Evolutionary conservation across 2,888 invertebrate species (phyloP).

Genomic region (Agriopis marginaria): DNA sequence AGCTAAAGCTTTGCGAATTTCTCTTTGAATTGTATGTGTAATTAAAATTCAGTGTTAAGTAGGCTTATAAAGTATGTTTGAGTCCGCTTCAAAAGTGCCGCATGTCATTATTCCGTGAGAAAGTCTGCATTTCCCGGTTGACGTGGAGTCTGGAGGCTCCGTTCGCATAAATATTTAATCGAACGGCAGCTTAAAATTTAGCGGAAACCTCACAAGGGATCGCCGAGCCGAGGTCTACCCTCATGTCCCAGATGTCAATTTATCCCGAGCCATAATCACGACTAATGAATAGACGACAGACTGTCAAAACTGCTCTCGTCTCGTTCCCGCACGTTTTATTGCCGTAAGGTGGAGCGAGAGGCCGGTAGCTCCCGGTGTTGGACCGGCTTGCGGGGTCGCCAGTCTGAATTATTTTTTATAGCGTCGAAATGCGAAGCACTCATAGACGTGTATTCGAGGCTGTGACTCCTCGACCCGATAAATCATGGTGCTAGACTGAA

Average conservation of each 20-base stretch:
- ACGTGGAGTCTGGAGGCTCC: conserved; percentile 39
- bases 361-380: conserved; percentile 60
- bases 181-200: conserved; percentile 73
- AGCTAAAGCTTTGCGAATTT: conserved; percentile 28
- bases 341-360: conserved; percentile 67
- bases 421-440: conserved; percentile 81
- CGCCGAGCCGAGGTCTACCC: conserved; percentile 69
- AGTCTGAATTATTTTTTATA: conserved; percentile 83
- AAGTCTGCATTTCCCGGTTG: conserved; percentile 33
- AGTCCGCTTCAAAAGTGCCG: conserved; percentile 11
- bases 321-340: conserved; percentile 60
- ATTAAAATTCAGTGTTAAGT: conserved; percentile 17
- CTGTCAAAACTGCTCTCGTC: conserved; percentile 68
- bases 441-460: conserved; percentile 79
- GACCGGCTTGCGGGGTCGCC: conserved; percentile 68
- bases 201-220: conserved; percentile 78
- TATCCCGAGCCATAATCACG: conserved; percentile 79
- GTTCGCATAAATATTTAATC: conserved; percentile 65
- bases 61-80: conserved; percentile 4
- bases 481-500: conserved; percentile 64
- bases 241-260: conserved; percentile 82
- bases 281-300: conserved; percentile 83
- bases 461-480: conserved; percentile 80
- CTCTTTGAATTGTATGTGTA: conserved; percentile 25
- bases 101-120: conserved; percentile 44